Percentiles rank a stretch among this genome's conserved stretches.
Evolutionary conservation across 2,113 vertebrate genomes (phyloP).

Genomic region (Pangasianodon hypophthalmus): DNA sequence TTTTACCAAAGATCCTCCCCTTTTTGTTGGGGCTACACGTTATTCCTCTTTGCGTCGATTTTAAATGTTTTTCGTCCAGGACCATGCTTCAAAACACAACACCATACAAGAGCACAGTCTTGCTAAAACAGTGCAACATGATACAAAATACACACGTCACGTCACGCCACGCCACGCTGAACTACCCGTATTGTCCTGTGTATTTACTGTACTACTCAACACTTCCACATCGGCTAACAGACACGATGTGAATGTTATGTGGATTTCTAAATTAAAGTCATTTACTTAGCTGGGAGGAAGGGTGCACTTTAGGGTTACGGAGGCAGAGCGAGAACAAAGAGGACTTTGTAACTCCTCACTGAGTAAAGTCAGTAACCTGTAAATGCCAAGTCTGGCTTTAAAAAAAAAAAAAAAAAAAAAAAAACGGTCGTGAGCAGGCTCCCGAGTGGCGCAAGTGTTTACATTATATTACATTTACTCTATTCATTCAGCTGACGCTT

Average conservation of each 20-base stretch:
- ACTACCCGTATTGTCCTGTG: background rate
- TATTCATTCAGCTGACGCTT: background rate
- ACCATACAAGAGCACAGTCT: background rate
- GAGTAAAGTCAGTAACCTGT: background rate
- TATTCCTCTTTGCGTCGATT: background rate
- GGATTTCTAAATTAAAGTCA: background rate
- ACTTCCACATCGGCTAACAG: background rate
- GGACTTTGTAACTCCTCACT: background rate
- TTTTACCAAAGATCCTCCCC: too few relatives aligned
- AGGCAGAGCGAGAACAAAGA: slow-evolving; percentile 8
- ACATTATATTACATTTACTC: background rate
- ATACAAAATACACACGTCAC: too few relatives aligned
- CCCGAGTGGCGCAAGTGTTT: background rate
- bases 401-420: background rate
- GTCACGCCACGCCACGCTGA: too few relatives aligned
- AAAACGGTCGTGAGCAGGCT: background rate
- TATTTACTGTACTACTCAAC: background rate
- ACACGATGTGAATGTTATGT: background rate
- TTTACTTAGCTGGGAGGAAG: background rate
- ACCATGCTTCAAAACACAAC: background rate
- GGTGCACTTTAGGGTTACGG: background rate
- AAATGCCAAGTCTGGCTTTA: background rate
- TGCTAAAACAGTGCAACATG: background rate
- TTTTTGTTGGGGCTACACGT: too few relatives aligned
- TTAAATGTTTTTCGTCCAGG: background rate